A percentile compares a stretch with the other conserved stretches of the same genome.
Conservation (phyloP, 2,113 vertebrate genomes). For the Machaerirhynchus nigripectus region DNA sequence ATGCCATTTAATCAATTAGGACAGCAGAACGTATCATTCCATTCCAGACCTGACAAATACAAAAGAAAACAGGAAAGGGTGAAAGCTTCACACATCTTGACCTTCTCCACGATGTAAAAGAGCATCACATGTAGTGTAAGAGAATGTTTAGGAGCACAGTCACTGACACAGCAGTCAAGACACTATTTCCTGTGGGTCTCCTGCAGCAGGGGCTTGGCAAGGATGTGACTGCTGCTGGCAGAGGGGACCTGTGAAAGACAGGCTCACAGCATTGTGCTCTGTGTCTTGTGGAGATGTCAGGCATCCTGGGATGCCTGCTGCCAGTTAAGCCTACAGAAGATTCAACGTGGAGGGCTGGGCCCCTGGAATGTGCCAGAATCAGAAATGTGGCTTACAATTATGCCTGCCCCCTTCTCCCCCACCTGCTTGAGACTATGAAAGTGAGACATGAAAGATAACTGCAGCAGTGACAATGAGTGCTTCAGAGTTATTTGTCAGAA, state of each 20-base stretch:
- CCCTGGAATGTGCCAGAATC: background rate
- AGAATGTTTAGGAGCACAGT: background rate
- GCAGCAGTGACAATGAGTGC: background rate
- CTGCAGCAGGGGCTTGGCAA: background rate
- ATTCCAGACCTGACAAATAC: background rate
- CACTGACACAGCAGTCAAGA: background rate
- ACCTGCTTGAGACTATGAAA: background rate
- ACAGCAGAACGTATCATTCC: background rate
- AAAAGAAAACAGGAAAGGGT: background rate
- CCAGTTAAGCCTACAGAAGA: background rate
- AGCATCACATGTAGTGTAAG: background rate
- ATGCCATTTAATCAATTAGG: slow-evolving; percentile 34
- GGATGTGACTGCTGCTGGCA: background rate
- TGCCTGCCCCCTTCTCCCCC: background rate
- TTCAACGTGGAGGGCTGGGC: background rate
- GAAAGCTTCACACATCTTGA: background rate
- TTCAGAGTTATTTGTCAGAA: background rate
- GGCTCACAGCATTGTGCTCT: background rate
- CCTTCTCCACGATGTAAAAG: background rate
- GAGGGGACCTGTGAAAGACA: background rate
- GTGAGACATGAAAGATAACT: background rate
- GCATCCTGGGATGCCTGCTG: background rate
- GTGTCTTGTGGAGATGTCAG: background rate
- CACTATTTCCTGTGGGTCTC: background rate
- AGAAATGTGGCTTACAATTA: background rate